Base-by-base conservation (phyloP, 2,113 vertebrate species). In the Coptodon rendalli region DNA sequence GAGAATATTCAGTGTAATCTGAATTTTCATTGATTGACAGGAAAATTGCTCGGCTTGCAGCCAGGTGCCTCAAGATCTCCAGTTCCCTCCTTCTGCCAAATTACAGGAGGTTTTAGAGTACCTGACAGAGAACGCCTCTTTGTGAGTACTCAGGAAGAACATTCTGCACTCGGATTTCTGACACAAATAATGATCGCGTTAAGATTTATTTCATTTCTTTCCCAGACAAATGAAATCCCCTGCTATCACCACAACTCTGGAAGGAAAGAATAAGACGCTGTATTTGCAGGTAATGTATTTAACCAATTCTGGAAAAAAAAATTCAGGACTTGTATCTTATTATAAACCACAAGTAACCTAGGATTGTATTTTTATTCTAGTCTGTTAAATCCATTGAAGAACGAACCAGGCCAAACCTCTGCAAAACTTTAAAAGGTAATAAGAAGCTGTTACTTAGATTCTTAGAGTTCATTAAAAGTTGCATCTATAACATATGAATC, bases 161-260 rank as follows among this genome's bases (percentile, higher is more conserved):
- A 56, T 6, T 43, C 14, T 12, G 12, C n/a, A n/a, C 3, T 22
- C 0, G 5, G 7, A 31, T 8, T 22, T 5, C 3, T 5, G 1
- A 59, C 82, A 57, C n/a, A 19, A 10, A 24, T 8, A 31, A 10
- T 14, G 5, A 76, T 79, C 3, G 68, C 5, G 4, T 82, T 19
- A 27, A 81, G 16, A 45, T 11, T 80, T n/a, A 4, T 61, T 1
- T 78, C 2, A n/a, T 93, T n/a, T 66, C 9, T 89, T 56, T 93
- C 12, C 11, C 91, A 99, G 99, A 92, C 99, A 99, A 93, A 99
- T 99, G 99, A 99, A 99, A 94, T 99, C 98, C 89, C 98, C 99
- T 79, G 98, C 98, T 17, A 99, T 99, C 93, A 99, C 98, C 90
- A 98, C 98, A 86, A 99, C 98, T 61, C 96, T 98, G 93, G 98